Conservation (phyloP, 2,797 vertebrate species). For the Micropoecilia bifurca region DNA sequence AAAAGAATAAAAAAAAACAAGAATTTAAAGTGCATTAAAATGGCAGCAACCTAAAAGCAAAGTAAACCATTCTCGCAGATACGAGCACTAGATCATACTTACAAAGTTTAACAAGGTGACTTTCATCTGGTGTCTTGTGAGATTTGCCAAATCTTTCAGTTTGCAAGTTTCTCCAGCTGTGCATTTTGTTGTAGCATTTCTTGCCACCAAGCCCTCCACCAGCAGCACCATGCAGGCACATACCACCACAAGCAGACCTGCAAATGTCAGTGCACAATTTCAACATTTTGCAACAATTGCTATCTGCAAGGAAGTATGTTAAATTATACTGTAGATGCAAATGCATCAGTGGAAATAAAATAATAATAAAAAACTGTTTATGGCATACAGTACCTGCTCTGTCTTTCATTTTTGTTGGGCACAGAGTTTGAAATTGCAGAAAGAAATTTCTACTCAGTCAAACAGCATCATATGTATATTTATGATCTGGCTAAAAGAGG, state of each 20-base stretch:
- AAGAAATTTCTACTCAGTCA: neutral
- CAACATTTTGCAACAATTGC: neutral
- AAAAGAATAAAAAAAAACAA: neutral
- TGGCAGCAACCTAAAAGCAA: neutral
- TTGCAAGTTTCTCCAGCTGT: conserved; percentile 18
- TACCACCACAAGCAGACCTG: conserved; percentile 39
- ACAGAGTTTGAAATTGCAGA: neutral
- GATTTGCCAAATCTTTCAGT: conserved; percentile 8
- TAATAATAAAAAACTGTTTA: too few species aligned
- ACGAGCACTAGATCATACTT: conserved; percentile 34
- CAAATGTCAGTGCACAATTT: conserved; percentile 1
- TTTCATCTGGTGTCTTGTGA: conserved; percentile 10
- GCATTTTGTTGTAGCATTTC: neutral
- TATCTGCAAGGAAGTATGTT: neutral
- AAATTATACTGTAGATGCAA: neutral
- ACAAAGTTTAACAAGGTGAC: conserved; percentile 45
- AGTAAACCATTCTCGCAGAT: neutral
- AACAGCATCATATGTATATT: conserved; percentile 15
- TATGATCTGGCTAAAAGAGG: conserved; percentile 10
- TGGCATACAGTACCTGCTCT: conserved; percentile 46
- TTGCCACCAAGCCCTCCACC: conserved; percentile 27
- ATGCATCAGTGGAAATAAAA: neutral
- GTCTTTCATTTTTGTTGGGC: conserved; percentile 40
- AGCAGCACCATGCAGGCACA: conserved; percentile 37
- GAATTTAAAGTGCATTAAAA: neutral